Evolutionary conservation across 2,797 vertebrate genomes (phyloP), one percentile per base, ranked within the genome.

Genomic region (Cottoperca gobio): DNA sequence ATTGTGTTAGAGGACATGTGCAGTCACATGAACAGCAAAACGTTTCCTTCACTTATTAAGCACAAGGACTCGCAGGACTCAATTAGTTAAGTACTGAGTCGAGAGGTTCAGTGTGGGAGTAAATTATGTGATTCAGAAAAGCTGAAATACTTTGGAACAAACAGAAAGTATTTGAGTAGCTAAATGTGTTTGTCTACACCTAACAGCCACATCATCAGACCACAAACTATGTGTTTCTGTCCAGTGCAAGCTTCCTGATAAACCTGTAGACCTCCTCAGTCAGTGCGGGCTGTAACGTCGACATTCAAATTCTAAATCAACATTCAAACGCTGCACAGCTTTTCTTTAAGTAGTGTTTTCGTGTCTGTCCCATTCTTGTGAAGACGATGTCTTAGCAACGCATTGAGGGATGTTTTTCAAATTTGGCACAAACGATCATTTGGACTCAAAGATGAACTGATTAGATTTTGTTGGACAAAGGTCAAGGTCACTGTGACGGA

Each of bases 1-100:
- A 95, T 94, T 90, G 74, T 82, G 86, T 95, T 94, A 92, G 53
- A 54, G 82, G 58, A 74, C 92, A 83, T 79, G 88, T 91, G 91
- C 80, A 76, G 82, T 94, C 92, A 93, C 91, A 88, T 94, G 91
- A 86, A 49, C 69, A 48, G 59, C 68, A 66, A 35, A 65, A 14
- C 21, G 42, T 55, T 65, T 65, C 40, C 50, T 26, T 60, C 11
- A 65, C 13, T 62, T 46, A 42, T 1, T 35, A 23, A 19, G 12
- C 49, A 66, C 37, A 54, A 16, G 68, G 14, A 77, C 26, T 23
- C 54, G 76, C 46, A 12, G 21, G 63, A 86, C 31, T 78, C 33
- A 6, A 2, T 73, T 46, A 73, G 14, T 82, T 11, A 1, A 53
- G 39, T 1, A 9, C 2, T 19, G 12, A 21, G 40, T 26, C 7